Evolutionary conservation across 2,797 vertebrate genomes (phyloP).

Genomic region (Micromesistius poutassou): DNA sequence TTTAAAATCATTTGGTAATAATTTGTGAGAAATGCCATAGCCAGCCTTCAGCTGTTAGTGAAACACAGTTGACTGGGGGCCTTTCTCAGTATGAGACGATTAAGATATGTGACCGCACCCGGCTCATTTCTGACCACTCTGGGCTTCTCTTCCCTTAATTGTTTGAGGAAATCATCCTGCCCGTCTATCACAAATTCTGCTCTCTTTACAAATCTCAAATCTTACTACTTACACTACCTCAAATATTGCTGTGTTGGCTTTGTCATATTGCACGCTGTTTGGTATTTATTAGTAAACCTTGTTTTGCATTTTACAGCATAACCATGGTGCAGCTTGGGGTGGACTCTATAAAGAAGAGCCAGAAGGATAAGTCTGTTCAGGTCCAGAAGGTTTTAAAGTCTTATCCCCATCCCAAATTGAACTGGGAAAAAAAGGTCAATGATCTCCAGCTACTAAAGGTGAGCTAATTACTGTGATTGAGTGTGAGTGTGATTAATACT

Average conservation of each 20-base stretch:
- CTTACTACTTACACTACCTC: background rate
- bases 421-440: background rate
- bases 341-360: constrained; percentile 41
- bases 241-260: background rate
- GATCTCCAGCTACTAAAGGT: constrained; percentile 72
- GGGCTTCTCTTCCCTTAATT: too few relatives aligned
- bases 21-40: background rate
- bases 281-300: background rate
- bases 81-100: too few relatives aligned
- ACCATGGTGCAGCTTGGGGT: constrained; percentile 56
- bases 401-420: constrained; percentile 45
- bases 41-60: background rate
- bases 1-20: background rate
- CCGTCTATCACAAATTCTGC: background rate
- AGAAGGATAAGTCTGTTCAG: constrained; percentile 35
- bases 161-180: background rate
- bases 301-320: constrained; percentile 19
- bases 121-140: background rate
- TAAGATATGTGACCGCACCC: background rate
- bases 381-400: background rate
- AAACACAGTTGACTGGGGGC: background rate
- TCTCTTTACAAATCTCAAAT: background rate
- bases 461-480: background rate
- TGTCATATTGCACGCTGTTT: background rate
- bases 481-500: too few relatives aligned